phyloP scores from a whole-genome alignment of 2,113 vertebrate species.

The Egretta garzetta region DNA sequence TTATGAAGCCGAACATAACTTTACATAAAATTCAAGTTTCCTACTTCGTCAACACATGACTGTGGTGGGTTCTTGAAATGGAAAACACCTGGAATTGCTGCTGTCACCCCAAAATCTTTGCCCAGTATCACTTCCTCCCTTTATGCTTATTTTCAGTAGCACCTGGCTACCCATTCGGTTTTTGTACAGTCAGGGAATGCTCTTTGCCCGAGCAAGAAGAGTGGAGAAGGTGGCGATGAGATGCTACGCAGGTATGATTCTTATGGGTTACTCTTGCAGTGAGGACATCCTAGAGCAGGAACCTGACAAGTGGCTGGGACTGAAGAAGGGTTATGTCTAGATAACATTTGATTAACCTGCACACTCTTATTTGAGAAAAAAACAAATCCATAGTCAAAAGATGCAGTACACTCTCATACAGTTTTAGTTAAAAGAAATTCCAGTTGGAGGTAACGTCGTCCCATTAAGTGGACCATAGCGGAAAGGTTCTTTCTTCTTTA shows the following conservation, averaged over 20 bases:
- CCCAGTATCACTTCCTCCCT: neutral
- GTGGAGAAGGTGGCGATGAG: neutral
- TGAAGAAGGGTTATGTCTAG: neutral
- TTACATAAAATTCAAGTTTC: neutral
- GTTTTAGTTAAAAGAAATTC: neutral
- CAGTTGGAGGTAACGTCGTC: neutral
- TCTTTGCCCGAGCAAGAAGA: neutral
- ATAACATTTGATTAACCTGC: neutral
- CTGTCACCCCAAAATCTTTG: neutral
- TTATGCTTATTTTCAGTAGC: neutral
- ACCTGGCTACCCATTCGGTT: neutral
- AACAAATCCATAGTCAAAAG: neutral
- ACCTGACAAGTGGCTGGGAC: neutral
- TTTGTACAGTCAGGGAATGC: neutral
- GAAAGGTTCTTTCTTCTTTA: neutral
- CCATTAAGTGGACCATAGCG: neutral
- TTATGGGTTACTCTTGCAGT: neutral
- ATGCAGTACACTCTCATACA: neutral
- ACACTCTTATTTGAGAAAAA: neutral
- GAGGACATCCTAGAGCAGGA: neutral
- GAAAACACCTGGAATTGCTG: neutral
- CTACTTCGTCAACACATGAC: neutral
- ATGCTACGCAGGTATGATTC: neutral
- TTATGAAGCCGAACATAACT: neutral
- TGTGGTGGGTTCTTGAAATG: accelerated